Base-by-base conservation (phyloP, 1,140 invertebrate species). In the Amyelois transitella region DNA sequence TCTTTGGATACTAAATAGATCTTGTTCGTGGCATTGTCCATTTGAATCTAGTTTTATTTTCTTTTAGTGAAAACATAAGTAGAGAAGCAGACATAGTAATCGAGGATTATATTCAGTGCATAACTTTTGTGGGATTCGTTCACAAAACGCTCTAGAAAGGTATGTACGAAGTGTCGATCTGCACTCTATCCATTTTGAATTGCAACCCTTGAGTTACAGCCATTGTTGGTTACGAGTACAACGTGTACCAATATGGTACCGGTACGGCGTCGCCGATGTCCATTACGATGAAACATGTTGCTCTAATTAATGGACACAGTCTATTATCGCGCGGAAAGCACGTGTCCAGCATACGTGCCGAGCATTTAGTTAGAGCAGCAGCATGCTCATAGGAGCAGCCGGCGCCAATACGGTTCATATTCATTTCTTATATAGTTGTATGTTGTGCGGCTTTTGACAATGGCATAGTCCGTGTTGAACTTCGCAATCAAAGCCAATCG, bases 271-370 rank as follows among this genome's bases (percentile, higher is more conserved):
- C 69, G 62, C 66, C 64, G 56, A 70, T 75, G 68, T 70, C 69
- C 71, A 75, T 79, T 76, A 74, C 69, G 63, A 72, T 77, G 76
- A 75, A 78, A 78, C 73, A 75, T 72, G 74, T 65, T 72, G 69
- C 66, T 74, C 66, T 81, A 81, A 84, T 82, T 82, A 85, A 85
- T 85, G 76, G 70, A 72, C 68, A 63, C 62, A 68, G 71, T 78
- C 75, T 75, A 78, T 78, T 81, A 75, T 70, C 67, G 72, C 62
- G 55, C 64, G 68, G 67, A 64, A 60, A 59, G 67, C 69, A 76
- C 69, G 71, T 75, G 72, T 60, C 48, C 51, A 53, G 55, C 21
- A 55, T 55, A 45, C 58, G 52, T 57, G 55, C 45, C 24, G 44
- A 20, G 20, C 32, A 38, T 38, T 38, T 38, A 38, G 17, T 14